phyloP scores from a whole-genome alignment of 1,140 invertebrate species.

The Listronotus bonariensis region DNA sequence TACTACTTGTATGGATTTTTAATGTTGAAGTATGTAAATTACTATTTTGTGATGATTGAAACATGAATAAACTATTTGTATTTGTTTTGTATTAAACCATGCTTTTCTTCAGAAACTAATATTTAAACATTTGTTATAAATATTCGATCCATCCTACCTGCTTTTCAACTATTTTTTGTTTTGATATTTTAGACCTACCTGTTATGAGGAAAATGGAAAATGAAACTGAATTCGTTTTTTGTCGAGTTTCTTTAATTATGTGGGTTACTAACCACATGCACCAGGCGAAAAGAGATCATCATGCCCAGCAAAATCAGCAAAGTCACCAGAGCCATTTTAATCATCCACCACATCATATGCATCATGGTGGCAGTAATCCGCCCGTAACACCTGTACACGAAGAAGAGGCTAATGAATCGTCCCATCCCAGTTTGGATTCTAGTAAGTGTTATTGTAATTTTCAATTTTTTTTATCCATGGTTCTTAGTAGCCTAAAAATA shows the following conservation, averaged over 20 bases:
- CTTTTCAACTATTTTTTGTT: too few species aligned
- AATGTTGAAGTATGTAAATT: too few species aligned
- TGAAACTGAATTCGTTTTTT: conserved; percentile 71
- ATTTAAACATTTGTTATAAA: too few species aligned
- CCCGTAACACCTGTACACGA: conserved; percentile 36
- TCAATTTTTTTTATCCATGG: not conserved
- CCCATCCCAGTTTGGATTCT: conserved; percentile 52
- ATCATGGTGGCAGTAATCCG: not conserved
- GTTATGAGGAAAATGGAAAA: conserved; percentile 60
- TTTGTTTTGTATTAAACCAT: too few species aligned
- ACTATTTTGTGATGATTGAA: too few species aligned
- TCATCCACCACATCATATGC: not conserved
- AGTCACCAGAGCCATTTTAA: not conserved
- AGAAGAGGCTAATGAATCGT: conserved; percentile 48
- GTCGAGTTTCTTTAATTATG: conserved; percentile 84
- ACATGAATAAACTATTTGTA: too few species aligned
- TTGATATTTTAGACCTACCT: conserved; percentile 60
- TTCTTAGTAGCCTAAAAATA: conserved; percentile 5
- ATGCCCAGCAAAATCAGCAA: conserved; percentile 14
- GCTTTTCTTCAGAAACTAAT: too few species aligned
- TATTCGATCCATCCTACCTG: too few species aligned
- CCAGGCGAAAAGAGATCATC: conserved; percentile 43
- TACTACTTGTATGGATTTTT: too few species aligned
- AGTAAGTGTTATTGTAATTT: conserved; percentile 43
- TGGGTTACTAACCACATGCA: conserved; percentile 88